Evolutionary conservation across 2,113 vertebrate species (phyloP).

Genomic region (Protobothrops mucrosquamatus): DNA sequence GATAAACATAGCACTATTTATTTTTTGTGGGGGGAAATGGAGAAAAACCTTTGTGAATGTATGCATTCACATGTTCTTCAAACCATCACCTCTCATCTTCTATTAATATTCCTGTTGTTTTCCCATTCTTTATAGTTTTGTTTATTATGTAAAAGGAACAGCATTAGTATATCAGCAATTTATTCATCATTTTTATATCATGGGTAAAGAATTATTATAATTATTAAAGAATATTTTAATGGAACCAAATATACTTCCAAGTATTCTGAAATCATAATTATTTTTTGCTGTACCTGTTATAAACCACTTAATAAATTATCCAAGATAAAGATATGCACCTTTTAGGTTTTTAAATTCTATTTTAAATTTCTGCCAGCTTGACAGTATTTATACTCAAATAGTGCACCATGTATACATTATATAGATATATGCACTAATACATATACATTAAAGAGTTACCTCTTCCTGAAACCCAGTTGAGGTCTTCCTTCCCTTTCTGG

Average conservation of each 20-base stretch:
- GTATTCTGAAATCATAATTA: not conserved
- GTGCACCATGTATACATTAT: not conserved
- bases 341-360: not conserved
- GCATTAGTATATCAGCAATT: not conserved
- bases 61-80: not conserved
- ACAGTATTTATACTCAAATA: not conserved
- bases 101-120: not conserved
- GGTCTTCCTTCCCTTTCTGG: not conserved
- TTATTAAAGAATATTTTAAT: not conserved
- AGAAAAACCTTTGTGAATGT: not conserved
- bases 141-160: not conserved
- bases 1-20: not conserved
- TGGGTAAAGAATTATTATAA: not conserved
- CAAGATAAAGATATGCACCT: not conserved
- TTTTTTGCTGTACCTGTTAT: not conserved
- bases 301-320: not conserved
- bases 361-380: not conserved
- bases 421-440: not conserved
- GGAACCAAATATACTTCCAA: not conserved
- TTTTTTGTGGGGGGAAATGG: not conserved
- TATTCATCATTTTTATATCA: not conserved
- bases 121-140: not conserved
- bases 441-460: not conserved
- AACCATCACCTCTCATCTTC: not conserved
- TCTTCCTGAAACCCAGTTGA: not conserved